Evolutionary conservation across 2,113 vertebrate species (phyloP), one percentile per base, ranked within the genome.

Genomic region (Morone saxatilis): DNA sequence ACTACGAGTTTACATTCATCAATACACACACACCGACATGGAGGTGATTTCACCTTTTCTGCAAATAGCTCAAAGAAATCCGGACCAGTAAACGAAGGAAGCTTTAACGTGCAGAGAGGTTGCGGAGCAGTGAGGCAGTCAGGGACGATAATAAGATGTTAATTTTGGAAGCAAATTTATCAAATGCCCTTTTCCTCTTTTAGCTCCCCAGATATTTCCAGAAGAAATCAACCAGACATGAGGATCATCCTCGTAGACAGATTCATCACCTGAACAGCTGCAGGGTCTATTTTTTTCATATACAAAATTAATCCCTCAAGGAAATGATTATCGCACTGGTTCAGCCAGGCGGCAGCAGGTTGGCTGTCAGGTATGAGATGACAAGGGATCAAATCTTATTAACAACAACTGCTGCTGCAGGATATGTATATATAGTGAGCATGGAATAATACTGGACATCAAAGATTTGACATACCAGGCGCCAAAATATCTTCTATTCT

Each of bases 151-250:
- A 22, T 36, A 36, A 45, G 48, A 12, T 6, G 4, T 53, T 62
- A 14, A 56, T 38, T 76, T 54, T 31, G 14, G 62, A 25, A n/a
- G n/a, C 11, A 69, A 22, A 54, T 62, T 70, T 2, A 43, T 74
- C 43, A 41, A 38, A 67, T 14, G 51, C 54, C 63, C 73, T 22
- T 43, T 65, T 65, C 59, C 48, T 31, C n/a, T 71, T 80, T 80
- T 47, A n/a, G 25, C 25, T 31, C 10, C 38, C 0, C 47, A 54
- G 36, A 80, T 7, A 63, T 75, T 74, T 78, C 53, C 47, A 41
- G 67, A 36, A 38, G 19, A 45, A 45, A 40, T 19, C 1, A 0
- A 47, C 1, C 38, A 47, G 54, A 48, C 10, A 7, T 8, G 53
- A 54, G n/a, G 22, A 77, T 2, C 20, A 57, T n/a, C 10, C 43